phyloP scores from a whole-genome alignment of 2,113 vertebrate species.

The Corythoichthys haematopterus region DNA sequence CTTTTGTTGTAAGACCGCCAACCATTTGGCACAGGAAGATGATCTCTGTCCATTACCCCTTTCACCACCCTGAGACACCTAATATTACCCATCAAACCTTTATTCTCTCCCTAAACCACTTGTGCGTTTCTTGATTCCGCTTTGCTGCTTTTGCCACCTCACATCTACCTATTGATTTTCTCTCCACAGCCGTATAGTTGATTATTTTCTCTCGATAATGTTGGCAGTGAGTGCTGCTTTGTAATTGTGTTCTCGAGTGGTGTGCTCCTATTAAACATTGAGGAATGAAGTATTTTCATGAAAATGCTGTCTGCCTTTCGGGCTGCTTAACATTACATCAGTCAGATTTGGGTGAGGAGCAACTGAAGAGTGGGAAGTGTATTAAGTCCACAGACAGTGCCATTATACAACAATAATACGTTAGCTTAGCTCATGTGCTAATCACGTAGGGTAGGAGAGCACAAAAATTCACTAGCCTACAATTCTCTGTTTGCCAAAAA shows the following conservation, averaged over 20 bases:
- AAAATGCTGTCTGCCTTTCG: conserved; percentile 32
- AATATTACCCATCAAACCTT: background rate
- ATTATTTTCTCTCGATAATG: conserved; percentile 48
- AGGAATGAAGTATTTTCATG: conserved; percentile 16
- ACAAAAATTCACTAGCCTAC: no score
- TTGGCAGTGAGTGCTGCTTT: conserved; percentile 27
- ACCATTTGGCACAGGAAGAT: conserved; percentile 58
- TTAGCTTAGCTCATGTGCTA: no score
- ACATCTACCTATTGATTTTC: conserved; percentile 47
- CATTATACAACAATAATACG: no score
- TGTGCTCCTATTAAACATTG: conserved; percentile 35
- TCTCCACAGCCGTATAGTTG: conserved; percentile 47
- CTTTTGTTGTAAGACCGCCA: conserved; percentile 45
- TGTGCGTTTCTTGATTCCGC: conserved; percentile 21
- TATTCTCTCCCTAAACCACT: conserved; percentile 10
- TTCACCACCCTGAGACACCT: background rate
- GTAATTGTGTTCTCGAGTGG: conserved; percentile 57
- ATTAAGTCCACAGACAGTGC: no score
- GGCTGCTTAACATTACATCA: conserved; percentile 38
- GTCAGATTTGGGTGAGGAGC: background rate
- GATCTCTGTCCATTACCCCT: conserved; percentile 5
- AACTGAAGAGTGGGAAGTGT: background rate
- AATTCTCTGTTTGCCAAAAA: no score
- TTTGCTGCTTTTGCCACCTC: conserved; percentile 22
- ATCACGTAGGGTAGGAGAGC: no score